Percentiles rank a stretch among this genome's conserved stretches.
phyloP scores from a whole-genome alignment of 2,113 vertebrate species.

The Trachemys scripta region DNA sequence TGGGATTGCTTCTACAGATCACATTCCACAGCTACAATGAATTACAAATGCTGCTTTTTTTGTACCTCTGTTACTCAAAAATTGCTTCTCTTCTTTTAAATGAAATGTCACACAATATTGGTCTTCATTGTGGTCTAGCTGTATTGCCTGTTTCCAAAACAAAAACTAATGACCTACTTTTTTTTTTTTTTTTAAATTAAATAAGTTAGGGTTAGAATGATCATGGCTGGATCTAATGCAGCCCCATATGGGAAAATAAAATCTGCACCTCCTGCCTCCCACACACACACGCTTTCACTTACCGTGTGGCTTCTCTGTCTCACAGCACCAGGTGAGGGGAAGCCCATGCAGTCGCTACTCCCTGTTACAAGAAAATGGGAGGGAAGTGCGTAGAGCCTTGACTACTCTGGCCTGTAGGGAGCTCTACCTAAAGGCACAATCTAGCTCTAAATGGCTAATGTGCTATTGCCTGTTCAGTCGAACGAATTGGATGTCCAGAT shows the following conservation, averaged over 20 bases:
- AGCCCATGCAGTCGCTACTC: accelerated
- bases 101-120: not conserved
- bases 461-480: not conserved
- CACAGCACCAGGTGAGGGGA: not conserved
- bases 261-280: not conserved
- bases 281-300: not conserved
- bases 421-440: not conserved
- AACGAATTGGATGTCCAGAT: not conserved
- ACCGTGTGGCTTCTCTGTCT: not conserved
- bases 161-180: not conserved
- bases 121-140: not conserved
- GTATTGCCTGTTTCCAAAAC: not conserved
- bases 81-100: not conserved
- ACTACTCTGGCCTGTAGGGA: too few relatives aligned
- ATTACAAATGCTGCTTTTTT: not conserved
- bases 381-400: too few relatives aligned
- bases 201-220: not conserved
- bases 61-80: not conserved
- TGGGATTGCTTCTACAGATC: not conserved
- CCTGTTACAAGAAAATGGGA: too few relatives aligned
- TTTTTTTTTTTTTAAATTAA: not conserved
- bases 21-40: not conserved
- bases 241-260: not conserved
- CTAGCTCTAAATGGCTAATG: accelerated
- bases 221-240: not conserved